Conservation (phyloP, 2,797 vertebrate genomes). For the Zalophus californianus region DNA sequence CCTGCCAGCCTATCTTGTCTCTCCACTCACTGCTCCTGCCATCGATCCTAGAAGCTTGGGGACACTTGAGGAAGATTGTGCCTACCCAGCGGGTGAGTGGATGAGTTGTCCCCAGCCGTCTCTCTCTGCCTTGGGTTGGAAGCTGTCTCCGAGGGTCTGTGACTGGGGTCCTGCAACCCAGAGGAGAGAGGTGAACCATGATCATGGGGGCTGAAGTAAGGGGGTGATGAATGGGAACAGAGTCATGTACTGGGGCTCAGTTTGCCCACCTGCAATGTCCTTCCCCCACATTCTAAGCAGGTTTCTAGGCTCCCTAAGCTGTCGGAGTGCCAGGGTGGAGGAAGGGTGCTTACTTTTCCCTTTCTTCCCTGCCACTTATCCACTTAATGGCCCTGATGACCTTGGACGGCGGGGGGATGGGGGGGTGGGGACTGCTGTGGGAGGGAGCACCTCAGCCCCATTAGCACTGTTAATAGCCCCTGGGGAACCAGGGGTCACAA, state of each 20-base stretch:
- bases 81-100: not conserved
- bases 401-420: not conserved
- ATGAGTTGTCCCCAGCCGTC: not conserved
- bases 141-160: not conserved
- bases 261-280: not conserved
- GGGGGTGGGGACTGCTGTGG: not conserved
- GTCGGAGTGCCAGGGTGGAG: not conserved
- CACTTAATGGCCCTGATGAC: not conserved
- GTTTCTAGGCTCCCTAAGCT: not conserved
- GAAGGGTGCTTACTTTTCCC: not conserved
- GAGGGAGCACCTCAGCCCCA: constrained; percentile 3
- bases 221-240: not conserved
- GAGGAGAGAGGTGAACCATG: not conserved
- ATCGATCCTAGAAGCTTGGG: not conserved
- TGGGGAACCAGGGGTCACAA: constrained; percentile 34
- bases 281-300: not conserved
- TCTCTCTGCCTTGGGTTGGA: not conserved
- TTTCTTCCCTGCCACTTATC: not conserved
- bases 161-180: not conserved
- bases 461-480: constrained; percentile 35
- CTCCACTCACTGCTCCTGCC: not conserved
- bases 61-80: not conserved
- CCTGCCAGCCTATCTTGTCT: not conserved
- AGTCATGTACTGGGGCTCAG: not conserved
- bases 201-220: not conserved